These are phyloP conservation scores for Meteorus cinctellus DNA, from an alignment of 2,888 invertebrate species.

Conservation along the genomic window DNA sequence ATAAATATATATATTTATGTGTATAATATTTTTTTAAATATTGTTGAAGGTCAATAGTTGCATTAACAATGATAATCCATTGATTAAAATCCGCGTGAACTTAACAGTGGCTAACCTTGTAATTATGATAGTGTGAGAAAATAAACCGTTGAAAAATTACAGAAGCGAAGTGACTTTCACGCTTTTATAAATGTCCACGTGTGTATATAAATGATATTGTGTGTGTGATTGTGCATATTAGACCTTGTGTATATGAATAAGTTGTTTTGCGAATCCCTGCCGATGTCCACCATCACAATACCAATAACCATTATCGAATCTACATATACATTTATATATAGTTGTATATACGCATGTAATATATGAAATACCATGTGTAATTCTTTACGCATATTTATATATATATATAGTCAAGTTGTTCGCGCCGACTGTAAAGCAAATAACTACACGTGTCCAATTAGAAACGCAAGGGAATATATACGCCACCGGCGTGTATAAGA, in stretches of 20 bases:
- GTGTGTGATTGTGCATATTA: neutral
- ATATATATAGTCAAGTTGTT: neutral
- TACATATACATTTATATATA: constrained; percentile 2
- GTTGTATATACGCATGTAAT: neutral
- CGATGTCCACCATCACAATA: constrained; percentile 21
- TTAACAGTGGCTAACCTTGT: constrained; percentile 35
- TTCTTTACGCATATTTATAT: constrained; percentile 8
- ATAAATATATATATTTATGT: neutral
- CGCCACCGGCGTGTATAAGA: constrained; percentile 23
- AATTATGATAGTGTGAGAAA: constrained; percentile 41
- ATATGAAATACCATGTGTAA: constrained; percentile 14
- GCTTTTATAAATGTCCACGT: neutral
- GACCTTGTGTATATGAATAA: neutral
- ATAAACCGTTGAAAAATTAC: constrained; percentile 25
- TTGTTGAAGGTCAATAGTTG: constrained; percentile 20
- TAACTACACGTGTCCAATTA: constrained; percentile 67
- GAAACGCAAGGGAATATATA: constrained; percentile 51
- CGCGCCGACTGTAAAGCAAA: constrained; percentile 56
- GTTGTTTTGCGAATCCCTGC: neutral
- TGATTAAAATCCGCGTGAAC: constrained; percentile 45
- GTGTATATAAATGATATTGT: constrained; percentile 22
- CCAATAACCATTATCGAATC: neutral
- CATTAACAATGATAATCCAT: constrained; percentile 40
- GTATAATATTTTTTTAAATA: constrained; percentile 6
- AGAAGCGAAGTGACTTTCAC: no score